Base-by-base conservation (phyloP, 1,140 invertebrate genomes). In the Rhizoglyphus robini region DNA sequence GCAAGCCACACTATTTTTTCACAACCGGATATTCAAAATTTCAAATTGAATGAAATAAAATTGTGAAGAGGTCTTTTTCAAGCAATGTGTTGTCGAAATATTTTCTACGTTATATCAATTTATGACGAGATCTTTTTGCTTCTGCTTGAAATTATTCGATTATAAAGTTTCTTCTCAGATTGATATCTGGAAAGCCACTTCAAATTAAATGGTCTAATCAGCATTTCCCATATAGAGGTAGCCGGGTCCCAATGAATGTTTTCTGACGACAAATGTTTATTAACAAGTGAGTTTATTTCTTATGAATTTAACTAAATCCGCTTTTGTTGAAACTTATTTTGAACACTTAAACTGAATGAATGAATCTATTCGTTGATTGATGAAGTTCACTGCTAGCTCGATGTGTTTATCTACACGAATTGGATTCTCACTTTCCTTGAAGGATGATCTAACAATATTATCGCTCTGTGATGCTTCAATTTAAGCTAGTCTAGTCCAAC, bases 341-440 rank as follows among this genome's bases (percentile, higher is more conserved):
- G n/a, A n/a, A n/a, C n/a, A n/a, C n/a, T n/a, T n/a, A n/a, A n/a
- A n/a, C n/a, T n/a, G n/a, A n/a, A n/a, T n/a, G n/a, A n/a, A n/a
- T n/a, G n/a, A n/a, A n/a, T n/a, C n/a, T 23, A n/a, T 54, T 54
- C 51, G 31, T 8, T 54, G 31, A 54, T 54, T 54, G 51, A 54
- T 54, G 51, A 25, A 20, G 8, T 8, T 25, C 15, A 18, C 18
- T 41, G 36, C 8, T 11, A 18, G 36, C 36, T 23, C 23, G 15
- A 32, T 25, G 8, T 32, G 8, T 23, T 54, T 54, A 54, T 54
- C 51, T 54, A 23, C 20, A 23, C 51, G 23, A 8, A 15, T 32
- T 54, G 51, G 31, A 54, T 54, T 54, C 51, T 25, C 51, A 32
- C 36, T 54, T 32, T 54, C 31, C 23, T 32, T 20, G 8, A 54